Evolutionary conservation across 2,888 invertebrate species (phyloP), one percentile per base, ranked within the genome.

Genomic region (Limnephilus marmoratus): DNA sequence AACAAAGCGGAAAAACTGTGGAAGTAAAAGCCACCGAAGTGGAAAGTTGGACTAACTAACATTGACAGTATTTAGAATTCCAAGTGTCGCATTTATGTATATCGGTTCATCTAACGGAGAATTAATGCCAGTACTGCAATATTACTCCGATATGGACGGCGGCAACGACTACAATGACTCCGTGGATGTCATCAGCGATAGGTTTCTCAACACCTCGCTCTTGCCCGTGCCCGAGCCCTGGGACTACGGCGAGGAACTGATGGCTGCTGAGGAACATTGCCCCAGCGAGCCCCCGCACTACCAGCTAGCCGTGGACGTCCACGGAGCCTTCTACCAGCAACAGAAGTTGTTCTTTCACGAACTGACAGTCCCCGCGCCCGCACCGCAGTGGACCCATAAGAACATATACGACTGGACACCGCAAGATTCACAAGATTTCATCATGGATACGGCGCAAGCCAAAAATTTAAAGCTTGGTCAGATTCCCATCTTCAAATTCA

Each of bases 391-490:
- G 97, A 95, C 95, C 93, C 95, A 95, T 94, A 97, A 97, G 94
- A 95, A 95, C 85, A 95, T 97, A 80, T 94, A 94, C 93, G 95
- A 96, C 29, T 97, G 97, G 97, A 96, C 94, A 93, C 96, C 96
- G 92, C 96, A 96, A 24, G 97, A 97, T 94, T 96, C 97, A 82
- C 95, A 96, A 91, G 95, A 96, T 93, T 97, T 97, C 97, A 94
- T 96, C 92, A 94, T 95, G 91, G 96, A 96, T 92, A 95, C 95
- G 81, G 95, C 95, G 11, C 95, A 95, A 93, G 94, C 94, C 92
- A 94, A 95, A 94, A 95, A 96, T 81, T 95, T 95, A 94, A 95
- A 95, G 94, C 96, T 96, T 94, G 95, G 95, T 92, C 95, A 96
- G 89, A 94, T 96, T 41, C 95, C 96, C 4, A 95, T 95, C 93